Base-by-base conservation (phyloP, 2,113 vertebrate species). In the Lontra canadensis region DNA sequence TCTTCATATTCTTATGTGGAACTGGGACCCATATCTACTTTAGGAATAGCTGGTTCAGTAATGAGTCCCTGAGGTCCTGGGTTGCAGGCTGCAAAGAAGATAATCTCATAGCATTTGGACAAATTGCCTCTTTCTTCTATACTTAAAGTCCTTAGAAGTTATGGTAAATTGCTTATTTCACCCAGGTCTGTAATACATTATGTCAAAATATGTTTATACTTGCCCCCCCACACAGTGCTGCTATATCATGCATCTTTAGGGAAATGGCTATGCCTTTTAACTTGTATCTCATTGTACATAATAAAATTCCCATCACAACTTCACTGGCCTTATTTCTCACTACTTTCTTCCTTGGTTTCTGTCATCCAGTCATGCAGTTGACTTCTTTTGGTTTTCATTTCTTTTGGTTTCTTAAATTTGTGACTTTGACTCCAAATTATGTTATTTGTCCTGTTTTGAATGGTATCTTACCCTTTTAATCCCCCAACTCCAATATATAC, bases 111-210 rank as follows among this genome's bases (percentile, higher is more conserved):
- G 79, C 12, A 86, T 0, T 92, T 73, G 71, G 36, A 52, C 44
- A 78, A 84, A 84, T 59, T 90, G 15, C 11, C 55, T 85, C 9
- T 95, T 6, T 88, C 20, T 80, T 94, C 21, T 94, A 69, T 42
- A 25, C 1, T 14, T 90, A 87, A 87, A 85, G 3, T 9, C 26
- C 34, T 87, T 82, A 86, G 44, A 86, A 65, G 34, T 73, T 92
- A 89, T 34, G 34, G 78, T 76, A 57, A 81, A 49, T 18, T 49
- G 81, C 15, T 91, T 69, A 93, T 52, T 91, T 94, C 29, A 92
- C 7, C 1, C 31, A 85, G 1, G 12, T 61, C 80, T 78, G 7
- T 71, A 63, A 65, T 80, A 69, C 10, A 57, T 36, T 39, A 76
- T 96, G 23, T 78, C 44, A 49, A 71, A 95, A 78, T 3, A 3